Conservation (phyloP, 2,113 vertebrate species). For the Perognathus longimembris region DNA sequence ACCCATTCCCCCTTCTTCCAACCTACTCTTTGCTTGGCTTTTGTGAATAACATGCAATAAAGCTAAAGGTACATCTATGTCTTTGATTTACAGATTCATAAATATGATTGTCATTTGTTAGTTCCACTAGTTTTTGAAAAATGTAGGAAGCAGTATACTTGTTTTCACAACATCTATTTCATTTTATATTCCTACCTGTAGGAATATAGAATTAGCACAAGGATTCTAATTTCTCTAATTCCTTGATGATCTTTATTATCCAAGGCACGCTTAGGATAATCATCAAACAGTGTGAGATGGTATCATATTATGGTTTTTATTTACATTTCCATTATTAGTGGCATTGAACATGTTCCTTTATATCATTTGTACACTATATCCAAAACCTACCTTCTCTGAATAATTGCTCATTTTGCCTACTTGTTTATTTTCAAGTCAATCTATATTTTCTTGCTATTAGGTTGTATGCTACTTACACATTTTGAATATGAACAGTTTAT, state of each 20-base stretch:
- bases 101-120: background rate
- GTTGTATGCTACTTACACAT: background rate
- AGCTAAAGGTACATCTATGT: background rate
- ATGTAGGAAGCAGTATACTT: background rate
- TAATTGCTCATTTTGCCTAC: background rate
- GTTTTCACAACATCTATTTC: background rate
- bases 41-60: background rate
- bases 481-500: background rate
- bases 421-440: background rate
- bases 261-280: background rate
- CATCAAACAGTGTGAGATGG: background rate
- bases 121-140: background rate
- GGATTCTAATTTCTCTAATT: background rate
- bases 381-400: background rate
- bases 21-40: background rate
- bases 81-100: background rate
- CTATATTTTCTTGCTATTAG: background rate
- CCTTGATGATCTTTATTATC: background rate
- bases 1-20: background rate
- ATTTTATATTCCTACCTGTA: background rate
- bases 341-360: background rate
- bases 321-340: background rate
- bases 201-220: background rate
- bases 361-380: background rate
- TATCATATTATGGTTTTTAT: background rate